phyloP scores from a whole-genome alignment of 2,888 invertebrate species.

The Ennomos fuscantarius region DNA sequence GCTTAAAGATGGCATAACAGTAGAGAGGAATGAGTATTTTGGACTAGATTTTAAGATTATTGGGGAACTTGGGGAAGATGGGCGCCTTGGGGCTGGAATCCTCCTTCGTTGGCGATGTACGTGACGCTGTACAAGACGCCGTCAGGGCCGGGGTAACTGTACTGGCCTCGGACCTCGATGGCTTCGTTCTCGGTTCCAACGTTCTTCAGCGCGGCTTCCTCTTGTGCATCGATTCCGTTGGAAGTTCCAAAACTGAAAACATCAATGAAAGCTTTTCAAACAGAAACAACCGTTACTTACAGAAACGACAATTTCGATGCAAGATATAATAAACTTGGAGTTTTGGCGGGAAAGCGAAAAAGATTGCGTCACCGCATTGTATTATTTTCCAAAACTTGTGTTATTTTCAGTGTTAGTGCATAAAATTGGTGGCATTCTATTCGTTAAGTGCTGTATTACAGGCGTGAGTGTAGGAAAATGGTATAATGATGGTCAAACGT shows the following conservation, averaged over 20 bases:
- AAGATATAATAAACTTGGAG: no score
- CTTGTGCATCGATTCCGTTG: slow-evolving; percentile 63
- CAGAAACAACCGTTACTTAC: no score
- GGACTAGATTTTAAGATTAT: slow-evolving; percentile 37
- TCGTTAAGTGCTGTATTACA: no score
- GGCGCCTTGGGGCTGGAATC: slow-evolving; percentile 76
- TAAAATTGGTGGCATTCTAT: no score
- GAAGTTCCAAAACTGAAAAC: slow-evolving; percentile 61
- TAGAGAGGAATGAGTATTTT: slow-evolving; percentile 44
- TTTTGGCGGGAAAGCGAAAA: no score
- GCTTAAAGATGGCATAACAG: slow-evolving; percentile 58
- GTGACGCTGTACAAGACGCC: slow-evolving; percentile 72
- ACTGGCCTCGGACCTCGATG: slow-evolving; percentile 76
- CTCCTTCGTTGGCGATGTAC: slow-evolving; percentile 82
- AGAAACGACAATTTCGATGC: no score
- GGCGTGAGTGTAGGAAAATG: no score
- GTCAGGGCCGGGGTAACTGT: slow-evolving; percentile 73
- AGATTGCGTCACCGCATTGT: no score
- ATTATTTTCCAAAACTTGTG: no score
- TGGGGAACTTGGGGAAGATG: slow-evolving; percentile 55
- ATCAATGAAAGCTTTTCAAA: no score
- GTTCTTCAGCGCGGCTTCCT: slow-evolving; percentile 69
- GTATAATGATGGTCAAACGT: no score
- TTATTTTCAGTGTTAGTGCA: no score
- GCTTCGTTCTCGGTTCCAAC: slow-evolving; percentile 73